phyloP scores from a whole-genome alignment of 2,797 vertebrate species.

The Triplophysa bombifrons region DNA sequence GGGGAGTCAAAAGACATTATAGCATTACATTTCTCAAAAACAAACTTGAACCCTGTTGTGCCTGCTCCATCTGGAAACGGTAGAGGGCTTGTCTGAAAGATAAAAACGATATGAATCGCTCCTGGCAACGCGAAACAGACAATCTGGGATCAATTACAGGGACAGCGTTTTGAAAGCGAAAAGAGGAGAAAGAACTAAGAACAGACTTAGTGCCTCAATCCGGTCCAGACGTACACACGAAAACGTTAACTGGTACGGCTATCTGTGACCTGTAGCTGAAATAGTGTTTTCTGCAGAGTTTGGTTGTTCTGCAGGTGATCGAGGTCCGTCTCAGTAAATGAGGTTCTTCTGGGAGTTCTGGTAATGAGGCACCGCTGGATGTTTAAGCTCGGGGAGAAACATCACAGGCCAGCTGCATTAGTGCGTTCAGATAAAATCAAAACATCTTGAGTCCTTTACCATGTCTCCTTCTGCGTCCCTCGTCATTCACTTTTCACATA shows the following conservation, averaged over 20 bases:
- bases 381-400: constrained; percentile 40
- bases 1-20: constrained; percentile 74
- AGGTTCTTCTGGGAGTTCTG: constrained; percentile 66
- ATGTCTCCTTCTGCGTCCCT: background rate
- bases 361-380: background rate
- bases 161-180: constrained; percentile 68
- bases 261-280: constrained; percentile 60
- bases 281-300: constrained; percentile 57
- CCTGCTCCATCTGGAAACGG: constrained; percentile 79
- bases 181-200: constrained; percentile 31
- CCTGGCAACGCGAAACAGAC: constrained; percentile 78
- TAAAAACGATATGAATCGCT: constrained; percentile 81
- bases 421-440: background rate
- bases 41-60: constrained; percentile 73
- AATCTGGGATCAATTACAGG: constrained; percentile 83
- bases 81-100: constrained; percentile 79
- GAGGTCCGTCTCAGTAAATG: constrained; percentile 61
- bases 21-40: constrained; percentile 71
- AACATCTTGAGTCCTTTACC: background rate
- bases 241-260: constrained; percentile 55
- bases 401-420: constrained; percentile 61
- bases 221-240: constrained; percentile 44
- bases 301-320: constrained; percentile 62
- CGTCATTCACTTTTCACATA: background rate
- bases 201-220: constrained; percentile 58